Percentiles rank a stretch among this genome's conserved stretches.
Conservation (phyloP, 2,113 vertebrate genomes). For the Antennarius striatus region DNA sequence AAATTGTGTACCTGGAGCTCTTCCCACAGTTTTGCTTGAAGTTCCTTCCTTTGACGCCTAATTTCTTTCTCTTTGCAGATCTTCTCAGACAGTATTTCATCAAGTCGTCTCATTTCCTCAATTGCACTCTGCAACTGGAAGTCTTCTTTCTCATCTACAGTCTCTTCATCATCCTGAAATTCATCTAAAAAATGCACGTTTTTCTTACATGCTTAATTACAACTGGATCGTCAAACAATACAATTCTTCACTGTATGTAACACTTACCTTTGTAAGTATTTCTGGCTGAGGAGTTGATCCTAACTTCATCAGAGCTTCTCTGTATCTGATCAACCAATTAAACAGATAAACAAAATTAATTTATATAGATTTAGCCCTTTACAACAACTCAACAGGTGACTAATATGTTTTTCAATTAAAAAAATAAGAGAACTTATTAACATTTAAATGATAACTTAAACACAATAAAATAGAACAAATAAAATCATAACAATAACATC, state of each 20-base stretch:
- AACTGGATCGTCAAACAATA: not conserved
- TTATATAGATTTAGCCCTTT: not conserved
- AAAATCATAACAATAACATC: too few relatives aligned
- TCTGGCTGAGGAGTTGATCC: not conserved
- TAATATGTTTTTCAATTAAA: too few relatives aligned
- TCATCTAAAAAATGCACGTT: conserved; percentile 20
- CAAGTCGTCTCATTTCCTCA: conserved; percentile 85
- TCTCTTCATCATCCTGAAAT: conserved; percentile 32
- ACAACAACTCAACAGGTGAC: too few relatives aligned
- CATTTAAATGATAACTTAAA: too few relatives aligned
- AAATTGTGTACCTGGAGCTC: conserved; percentile 81
- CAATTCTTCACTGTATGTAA: not conserved
- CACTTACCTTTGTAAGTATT: conserved; percentile 51
- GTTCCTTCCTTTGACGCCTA: conserved; percentile 81
- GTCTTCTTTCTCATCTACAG: conserved; percentile 65
- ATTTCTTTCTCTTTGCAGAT: conserved; percentile 79
- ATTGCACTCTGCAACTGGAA: conserved; percentile 79
- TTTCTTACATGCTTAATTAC: not conserved
- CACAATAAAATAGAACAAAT: too few relatives aligned
- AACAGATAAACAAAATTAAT: too few relatives aligned
- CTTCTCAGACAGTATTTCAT: conserved; percentile 80
- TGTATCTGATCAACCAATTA: conserved; percentile 11
- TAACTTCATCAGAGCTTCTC: conserved; percentile 20
- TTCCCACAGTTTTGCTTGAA: conserved; percentile 84
- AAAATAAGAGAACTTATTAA: too few relatives aligned